These are phyloP conservation scores for Sebastes fasciatus DNA, from an alignment of 2,113 vertebrate genomes.

Conservation along the genomic window DNA sequence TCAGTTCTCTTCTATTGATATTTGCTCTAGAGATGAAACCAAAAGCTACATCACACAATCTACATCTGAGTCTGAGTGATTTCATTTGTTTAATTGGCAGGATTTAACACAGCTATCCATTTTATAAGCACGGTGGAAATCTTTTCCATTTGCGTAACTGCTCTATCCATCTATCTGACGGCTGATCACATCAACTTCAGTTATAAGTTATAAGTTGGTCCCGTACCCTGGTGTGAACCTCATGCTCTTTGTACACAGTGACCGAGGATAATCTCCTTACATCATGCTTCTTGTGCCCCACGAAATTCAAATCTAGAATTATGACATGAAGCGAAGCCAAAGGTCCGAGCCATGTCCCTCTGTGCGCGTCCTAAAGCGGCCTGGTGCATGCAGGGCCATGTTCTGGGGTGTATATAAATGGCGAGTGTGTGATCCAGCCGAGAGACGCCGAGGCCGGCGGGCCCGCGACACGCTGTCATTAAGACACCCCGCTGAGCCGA, in stretches of 20 bases:
- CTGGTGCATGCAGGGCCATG: constrained; percentile 58
- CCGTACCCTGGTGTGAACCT: constrained; percentile 6
- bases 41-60: not conserved
- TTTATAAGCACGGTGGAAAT: constrained; percentile 15
- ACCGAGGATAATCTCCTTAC: constrained; percentile 38
- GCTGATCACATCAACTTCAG: not conserved
- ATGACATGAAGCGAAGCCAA: constrained; percentile 29
- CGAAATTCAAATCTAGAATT: constrained; percentile 29
- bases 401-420: constrained; percentile 59
- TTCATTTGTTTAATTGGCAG: constrained; percentile 7
- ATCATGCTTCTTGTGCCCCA: constrained; percentile 32
- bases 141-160: not conserved
- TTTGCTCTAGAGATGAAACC: not conserved
- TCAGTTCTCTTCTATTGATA: not conserved
- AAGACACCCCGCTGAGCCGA: constrained; percentile 74
- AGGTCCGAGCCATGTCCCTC: constrained; percentile 8
- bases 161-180: constrained; percentile 18
- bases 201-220: constrained; percentile 7
- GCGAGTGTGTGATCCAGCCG: constrained; percentile 45
- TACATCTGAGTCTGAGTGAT: not conserved
- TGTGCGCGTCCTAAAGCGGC: constrained; percentile 2
- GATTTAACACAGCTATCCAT: not conserved
- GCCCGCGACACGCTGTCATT: constrained; percentile 72
- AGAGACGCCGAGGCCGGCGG: constrained; percentile 50
- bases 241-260: constrained; percentile 26